A percentile compares a stretch with the other conserved stretches of the same genome.
Conservation (phyloP, 2,797 vertebrate species). For the Eulemur mongoz region DNA sequence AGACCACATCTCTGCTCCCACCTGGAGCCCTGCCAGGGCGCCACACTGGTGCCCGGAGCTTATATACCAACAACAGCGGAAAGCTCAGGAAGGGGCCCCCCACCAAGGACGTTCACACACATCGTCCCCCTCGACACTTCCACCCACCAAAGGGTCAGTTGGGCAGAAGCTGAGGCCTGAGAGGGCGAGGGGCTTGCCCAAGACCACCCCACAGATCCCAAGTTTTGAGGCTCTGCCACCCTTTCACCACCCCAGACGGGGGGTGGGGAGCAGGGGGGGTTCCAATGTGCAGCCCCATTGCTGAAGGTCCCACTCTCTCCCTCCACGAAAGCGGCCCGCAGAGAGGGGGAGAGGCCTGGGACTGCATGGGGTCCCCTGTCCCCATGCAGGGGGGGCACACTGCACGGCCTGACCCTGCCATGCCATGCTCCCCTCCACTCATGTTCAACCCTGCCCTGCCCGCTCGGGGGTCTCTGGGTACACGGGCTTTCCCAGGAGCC, state of each 20-base stretch:
- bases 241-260: not conserved
- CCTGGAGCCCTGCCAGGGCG: not conserved
- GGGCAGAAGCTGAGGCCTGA: not conserved
- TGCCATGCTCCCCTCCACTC: no score
- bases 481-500: not conserved
- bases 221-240: not conserved
- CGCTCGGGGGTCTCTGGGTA: not conserved
- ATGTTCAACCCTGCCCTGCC: not conserved
- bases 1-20: not conserved
- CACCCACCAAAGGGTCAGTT: not conserved
- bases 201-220: not conserved
- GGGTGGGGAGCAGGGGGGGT: not conserved
- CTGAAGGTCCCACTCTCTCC: not conserved
- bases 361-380: not conserved
- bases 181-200: not conserved
- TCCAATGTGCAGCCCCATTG: accelerated
- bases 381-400: no score
- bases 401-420: not conserved
- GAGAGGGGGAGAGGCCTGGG: not conserved
- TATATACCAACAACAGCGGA: not conserved
- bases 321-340: not conserved
- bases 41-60: not conserved
- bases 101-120: not conserved
- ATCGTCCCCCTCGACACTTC: not conserved
- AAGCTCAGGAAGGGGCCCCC: not conserved